phyloP scores from a whole-genome alignment of 2,113 vertebrate genomes.

The Garra rufa region DNA sequence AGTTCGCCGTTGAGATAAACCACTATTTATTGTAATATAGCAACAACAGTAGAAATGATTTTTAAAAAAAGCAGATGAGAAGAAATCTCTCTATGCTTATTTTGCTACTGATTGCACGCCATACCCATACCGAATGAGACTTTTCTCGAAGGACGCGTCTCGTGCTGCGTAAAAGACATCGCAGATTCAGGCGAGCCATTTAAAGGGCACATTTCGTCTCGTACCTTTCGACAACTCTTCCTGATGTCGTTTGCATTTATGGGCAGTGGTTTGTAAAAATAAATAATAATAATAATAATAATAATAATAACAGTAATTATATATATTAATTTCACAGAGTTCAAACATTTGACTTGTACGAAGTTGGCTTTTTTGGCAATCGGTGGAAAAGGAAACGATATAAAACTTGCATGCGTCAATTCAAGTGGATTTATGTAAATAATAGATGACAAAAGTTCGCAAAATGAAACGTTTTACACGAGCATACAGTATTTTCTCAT shows the following conservation, averaged over 20 bases:
- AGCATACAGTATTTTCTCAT: conserved; percentile 55
- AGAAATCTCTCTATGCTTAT: conserved; percentile 36
- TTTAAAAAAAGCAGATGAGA: conserved; percentile 70
- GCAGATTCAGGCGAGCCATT: conserved; percentile 22
- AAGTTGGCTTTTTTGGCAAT: conserved; percentile 44
- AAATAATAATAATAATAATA: conserved; percentile 33
- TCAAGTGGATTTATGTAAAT: conserved; percentile 27
- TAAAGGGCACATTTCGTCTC: conserved; percentile 23
- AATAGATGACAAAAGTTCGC: conserved; percentile 12
- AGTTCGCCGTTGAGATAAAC: conserved; percentile 70
- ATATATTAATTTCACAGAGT: conserved; percentile 33
- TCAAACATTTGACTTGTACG: conserved; percentile 1
- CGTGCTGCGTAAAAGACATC: neutral
- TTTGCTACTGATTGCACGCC: conserved; percentile 48
- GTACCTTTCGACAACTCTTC: neutral
- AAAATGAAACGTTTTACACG: conserved; percentile 44
- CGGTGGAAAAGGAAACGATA: conserved; percentile 16
- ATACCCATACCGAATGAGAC: neutral
- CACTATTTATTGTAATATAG: conserved; percentile 74
- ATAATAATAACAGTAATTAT: neutral
- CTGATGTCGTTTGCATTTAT: conserved; percentile 24
- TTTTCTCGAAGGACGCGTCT: neutral
- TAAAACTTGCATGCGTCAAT: conserved; percentile 26
- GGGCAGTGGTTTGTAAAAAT: conserved; percentile 36
- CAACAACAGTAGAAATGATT: conserved; percentile 72